Conservation (phyloP, 2,888 invertebrate species). For the Helicoverpa assulta region DNA sequence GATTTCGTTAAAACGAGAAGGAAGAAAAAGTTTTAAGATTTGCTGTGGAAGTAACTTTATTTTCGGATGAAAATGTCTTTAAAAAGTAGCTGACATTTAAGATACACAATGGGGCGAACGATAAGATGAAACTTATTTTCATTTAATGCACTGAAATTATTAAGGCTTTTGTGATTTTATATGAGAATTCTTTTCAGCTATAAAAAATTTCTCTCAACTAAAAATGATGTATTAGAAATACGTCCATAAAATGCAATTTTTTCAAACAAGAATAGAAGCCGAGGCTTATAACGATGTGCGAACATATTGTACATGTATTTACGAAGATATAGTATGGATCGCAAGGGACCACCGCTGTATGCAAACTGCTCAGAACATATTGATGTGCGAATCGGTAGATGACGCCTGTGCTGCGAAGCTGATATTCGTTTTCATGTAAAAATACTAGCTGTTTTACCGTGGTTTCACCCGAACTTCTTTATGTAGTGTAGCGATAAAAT, state of each 20-base stretch:
- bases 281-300: background rate
- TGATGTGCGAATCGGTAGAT: background rate
- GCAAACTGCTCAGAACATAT: background rate
- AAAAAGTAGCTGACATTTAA: too few relatives aligned
- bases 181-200: too few relatives aligned
- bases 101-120: too few relatives aligned
- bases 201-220: too few relatives aligned
- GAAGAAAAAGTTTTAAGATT: too few relatives aligned
- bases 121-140: too few relatives aligned
- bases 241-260: background rate
- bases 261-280: background rate
- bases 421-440: background rate
- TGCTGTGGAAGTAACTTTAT: too few relatives aligned
- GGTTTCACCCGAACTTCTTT: too few relatives aligned
- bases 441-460: background rate
- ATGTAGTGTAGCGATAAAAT: too few relatives aligned
- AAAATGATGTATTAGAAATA: background rate
- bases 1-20: conserved; percentile 22
- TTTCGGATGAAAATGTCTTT: too few relatives aligned
- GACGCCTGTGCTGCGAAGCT: background rate
- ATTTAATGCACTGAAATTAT: background rate
- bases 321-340: background rate
- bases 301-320: background rate
- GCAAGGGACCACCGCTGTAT: background rate
- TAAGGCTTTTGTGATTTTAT: background rate